A percentile compares a stretch with the other conserved stretches of the same genome.
Evolutionary conservation across 1,140 invertebrate genomes (phyloP).

Genomic region (Harlomillsia oculata): DNA sequence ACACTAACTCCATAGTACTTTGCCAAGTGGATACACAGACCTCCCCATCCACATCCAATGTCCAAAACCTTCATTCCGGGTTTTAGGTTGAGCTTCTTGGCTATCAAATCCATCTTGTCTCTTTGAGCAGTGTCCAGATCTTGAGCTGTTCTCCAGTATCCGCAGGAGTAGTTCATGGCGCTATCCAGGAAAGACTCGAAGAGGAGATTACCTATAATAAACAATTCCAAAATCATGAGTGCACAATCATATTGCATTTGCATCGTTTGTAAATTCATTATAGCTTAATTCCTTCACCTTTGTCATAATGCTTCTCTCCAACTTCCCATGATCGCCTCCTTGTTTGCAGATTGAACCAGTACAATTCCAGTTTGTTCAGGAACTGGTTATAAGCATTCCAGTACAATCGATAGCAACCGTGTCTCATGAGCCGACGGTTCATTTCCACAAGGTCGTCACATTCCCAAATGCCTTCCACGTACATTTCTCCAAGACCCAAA

Average conservation of each 20-base stretch:
- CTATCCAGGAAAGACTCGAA: slow-evolving; percentile 26
- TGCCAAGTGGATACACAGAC: slow-evolving; percentile 20
- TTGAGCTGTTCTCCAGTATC: slow-evolving; percentile 24
- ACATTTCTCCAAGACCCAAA: slow-evolving; percentile 24
- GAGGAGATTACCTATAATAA: slow-evolving; percentile 26
- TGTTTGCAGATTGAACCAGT: slow-evolving; percentile 1
- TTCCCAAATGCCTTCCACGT: slow-evolving; percentile 27
- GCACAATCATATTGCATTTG: background rate
- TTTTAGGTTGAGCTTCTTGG: slow-evolving; percentile 35
- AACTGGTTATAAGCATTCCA: background rate
- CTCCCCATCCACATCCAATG: slow-evolving; percentile 25
- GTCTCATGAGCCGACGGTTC: background rate
- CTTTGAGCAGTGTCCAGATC: slow-evolving; percentile 35
- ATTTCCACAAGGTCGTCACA: slow-evolving; percentile 16
- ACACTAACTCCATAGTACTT: slow-evolving; percentile 20
- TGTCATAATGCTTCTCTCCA: slow-evolving; percentile 19
- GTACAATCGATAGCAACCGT: background rate
- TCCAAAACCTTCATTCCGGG: slow-evolving; percentile 31
- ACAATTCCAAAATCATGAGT: slow-evolving; percentile 2
- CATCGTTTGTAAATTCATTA: background rate
- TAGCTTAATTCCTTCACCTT: background rate
- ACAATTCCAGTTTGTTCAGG: background rate
- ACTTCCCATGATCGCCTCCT: slow-evolving; percentile 8
- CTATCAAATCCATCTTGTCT: slow-evolving; percentile 37
- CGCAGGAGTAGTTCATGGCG: slow-evolving; percentile 29